Base-by-base conservation (phyloP, 2,888 invertebrate species). In the Agonopterix alstromeriana region DNA sequence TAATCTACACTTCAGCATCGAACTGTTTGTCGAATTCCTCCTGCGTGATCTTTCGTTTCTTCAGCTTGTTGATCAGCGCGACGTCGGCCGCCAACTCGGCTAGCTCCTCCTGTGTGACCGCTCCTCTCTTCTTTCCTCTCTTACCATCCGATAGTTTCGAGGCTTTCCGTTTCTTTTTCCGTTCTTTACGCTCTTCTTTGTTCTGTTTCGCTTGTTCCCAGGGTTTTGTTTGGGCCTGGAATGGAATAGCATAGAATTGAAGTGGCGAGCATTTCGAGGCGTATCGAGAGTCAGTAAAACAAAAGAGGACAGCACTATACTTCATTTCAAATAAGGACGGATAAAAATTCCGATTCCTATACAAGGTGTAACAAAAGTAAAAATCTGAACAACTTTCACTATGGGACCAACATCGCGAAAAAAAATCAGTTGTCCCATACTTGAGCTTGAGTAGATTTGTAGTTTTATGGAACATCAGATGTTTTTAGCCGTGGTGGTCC, bases 61-160 rank as follows among this genome's bases (percentile, higher is more conserved):
- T 97, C 0, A 96, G 82, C 65, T 95, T 96, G 73, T 97, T 98
- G 52, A 97, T 91, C 17, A 97, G 84, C 5, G 94, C 92, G 45
- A 96, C 92, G 70, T 98, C 97, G 48, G 91, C 93, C 7, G 93
- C 93, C 45, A 97, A 67, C 66, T 96, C 95, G 35, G 92, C 91
- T 27, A 95, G 69, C 64, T 97, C 96, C 56, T 94, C 93, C 61
- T 94, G 91, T 2, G 91, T 92, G 38, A 93, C 90, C 0, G 78
- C 70, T 47, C 68, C 70, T 10, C 85, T 58, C 59, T 80, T 83
- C 59, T 76, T 76, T 1, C 73, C 67, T 53, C 58, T 90, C 82
- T 58, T 88, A 65, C 67, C 90, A 84, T 55, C 89, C 45, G 81
- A 79, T 46, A 82, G 73, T 49, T 86, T 86, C 8, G 90, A 81